phyloP scores from a whole-genome alignment of 1,140 invertebrate genomes.

The Drosophila pallidifrons region DNA sequence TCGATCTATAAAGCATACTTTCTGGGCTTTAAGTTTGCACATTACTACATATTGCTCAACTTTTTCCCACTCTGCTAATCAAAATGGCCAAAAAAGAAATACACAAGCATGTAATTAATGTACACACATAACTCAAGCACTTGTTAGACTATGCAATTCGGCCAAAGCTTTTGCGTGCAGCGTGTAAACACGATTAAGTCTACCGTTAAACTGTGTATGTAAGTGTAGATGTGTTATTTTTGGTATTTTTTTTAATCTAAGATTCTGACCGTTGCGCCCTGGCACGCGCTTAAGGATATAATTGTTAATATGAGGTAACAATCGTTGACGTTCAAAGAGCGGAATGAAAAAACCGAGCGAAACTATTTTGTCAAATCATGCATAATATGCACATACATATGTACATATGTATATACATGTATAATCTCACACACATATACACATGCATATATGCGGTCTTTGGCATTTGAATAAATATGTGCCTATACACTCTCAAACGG shows the following conservation, averaged over 20 bases:
- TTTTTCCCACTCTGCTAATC: background rate
- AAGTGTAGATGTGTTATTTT: background rate
- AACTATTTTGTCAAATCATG: constrained; percentile 20
- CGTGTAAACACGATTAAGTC: constrained; percentile 10
- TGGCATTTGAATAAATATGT: constrained; percentile 2
- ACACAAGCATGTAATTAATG: constrained; percentile 4
- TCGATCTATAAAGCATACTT: background rate
- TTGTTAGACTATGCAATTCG: constrained; percentile 1
- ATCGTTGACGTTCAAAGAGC: background rate
- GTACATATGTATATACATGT: background rate
- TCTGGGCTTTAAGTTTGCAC: background rate
- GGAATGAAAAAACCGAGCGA: background rate
- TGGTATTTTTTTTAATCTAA: background rate
- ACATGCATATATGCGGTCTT: constrained; percentile 3
- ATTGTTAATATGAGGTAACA: constrained; percentile 15
- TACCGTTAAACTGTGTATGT: background rate
- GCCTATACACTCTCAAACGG: background rate
- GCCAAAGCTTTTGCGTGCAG: background rate
- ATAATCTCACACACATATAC: constrained; percentile 1
- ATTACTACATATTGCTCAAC: background rate
- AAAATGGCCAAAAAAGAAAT: background rate
- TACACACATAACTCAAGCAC: constrained; percentile 1
- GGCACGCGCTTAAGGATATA: constrained; percentile 14
- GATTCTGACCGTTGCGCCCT: background rate
- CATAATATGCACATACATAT: constrained; percentile 1